Evolutionary conservation across 2,113 vertebrate genomes (phyloP).

Genomic region (Myotis davidii): DNA sequence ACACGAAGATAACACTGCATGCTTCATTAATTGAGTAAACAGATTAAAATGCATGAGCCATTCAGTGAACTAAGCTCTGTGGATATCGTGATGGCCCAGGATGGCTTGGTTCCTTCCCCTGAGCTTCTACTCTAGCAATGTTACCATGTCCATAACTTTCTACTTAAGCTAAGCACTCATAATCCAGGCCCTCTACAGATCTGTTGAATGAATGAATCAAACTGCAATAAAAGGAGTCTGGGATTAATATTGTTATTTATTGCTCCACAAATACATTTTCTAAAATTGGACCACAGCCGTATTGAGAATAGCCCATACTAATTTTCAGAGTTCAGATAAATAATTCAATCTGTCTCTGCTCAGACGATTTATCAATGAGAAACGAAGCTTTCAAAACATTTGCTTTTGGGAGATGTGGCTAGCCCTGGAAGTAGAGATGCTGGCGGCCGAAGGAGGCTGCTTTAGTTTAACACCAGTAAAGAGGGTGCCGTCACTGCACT

Average conservation of each 20-base stretch:
- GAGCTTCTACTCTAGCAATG: background rate
- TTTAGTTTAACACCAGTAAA: conserved; percentile 69
- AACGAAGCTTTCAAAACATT: conserved; percentile 80
- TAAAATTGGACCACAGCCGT: conserved; percentile 78
- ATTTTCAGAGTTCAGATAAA: conserved; percentile 80
- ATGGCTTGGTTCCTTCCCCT: background rate
- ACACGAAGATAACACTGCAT: background rate
- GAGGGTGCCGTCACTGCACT: background rate
- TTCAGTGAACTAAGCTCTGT: background rate
- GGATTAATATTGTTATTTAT: conserved; percentile 69
- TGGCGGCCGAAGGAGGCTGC: conserved; percentile 76
- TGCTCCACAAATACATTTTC: conserved; percentile 66
- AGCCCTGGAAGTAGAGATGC: conserved; percentile 82
- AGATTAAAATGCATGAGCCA: background rate
- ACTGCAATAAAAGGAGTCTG: conserved; percentile 61
- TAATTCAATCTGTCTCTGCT: conserved; percentile 80
- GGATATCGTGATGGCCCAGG: background rate
- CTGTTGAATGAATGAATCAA: conserved; percentile 65
- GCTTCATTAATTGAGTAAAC: background rate
- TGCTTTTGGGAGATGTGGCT: conserved; percentile 78
- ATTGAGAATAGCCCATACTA: conserved; percentile 69
- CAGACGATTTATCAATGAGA: conserved; percentile 76
- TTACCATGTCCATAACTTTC: background rate
- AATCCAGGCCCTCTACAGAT: background rate
- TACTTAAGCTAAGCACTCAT: background rate